Evolutionary conservation across 2,797 vertebrate species (phyloP), one percentile per base, ranked within the genome.

Genomic region (Hyperoplus lanceolatus): DNA sequence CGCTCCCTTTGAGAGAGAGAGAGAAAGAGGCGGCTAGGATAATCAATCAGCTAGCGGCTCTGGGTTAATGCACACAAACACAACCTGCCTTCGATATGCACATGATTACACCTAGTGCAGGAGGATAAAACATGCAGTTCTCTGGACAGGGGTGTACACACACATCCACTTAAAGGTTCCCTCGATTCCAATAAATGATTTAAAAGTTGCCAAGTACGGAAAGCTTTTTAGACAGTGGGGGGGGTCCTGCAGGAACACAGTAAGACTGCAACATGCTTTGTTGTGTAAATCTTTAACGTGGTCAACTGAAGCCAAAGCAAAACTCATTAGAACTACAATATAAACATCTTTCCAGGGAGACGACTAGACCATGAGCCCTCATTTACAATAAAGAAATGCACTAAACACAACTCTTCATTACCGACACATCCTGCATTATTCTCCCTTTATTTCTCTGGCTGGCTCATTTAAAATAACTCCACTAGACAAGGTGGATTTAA

Each of bases 41-140:
- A 92, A 94, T 93, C 93, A 92, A 92, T 93, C 89, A 91, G 90
- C 79, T 70, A n/a, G 80, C 83, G 66, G 86, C 87, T 88, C 78
- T 81, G 81, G 81, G 88, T 89, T 89, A 68, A 49, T 63, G 78
- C 79, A 79, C 54, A 73, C 72, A 82, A 12, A 79, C 54, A 73
- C 72, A 82, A 12, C 69, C 69, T 65, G 36, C 61, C 77, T 77
- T 13, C 68, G 64, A 55, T 68, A 66, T 73, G 76, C 64, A 57
- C 72, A 69, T 42, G 3, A 59, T 41, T 38, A 79, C 65, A 81
- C 53, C 56, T 62, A 10, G 3, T 39, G 64, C 15, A 61, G 21
- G 21, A 13, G 43, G 49, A 70, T 42, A 50, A 73, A 54, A 42
- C 6, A 53, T 53, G 50, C 64, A 15, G n/a, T 63, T 63, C 29